A percentile compares a stretch with the other conserved stretches of the same genome.
These are phyloP conservation scores for Neolamprologus multifasciatus DNA, from an alignment of 2,797 vertebrate species.

Conservation along the genomic window DNA sequence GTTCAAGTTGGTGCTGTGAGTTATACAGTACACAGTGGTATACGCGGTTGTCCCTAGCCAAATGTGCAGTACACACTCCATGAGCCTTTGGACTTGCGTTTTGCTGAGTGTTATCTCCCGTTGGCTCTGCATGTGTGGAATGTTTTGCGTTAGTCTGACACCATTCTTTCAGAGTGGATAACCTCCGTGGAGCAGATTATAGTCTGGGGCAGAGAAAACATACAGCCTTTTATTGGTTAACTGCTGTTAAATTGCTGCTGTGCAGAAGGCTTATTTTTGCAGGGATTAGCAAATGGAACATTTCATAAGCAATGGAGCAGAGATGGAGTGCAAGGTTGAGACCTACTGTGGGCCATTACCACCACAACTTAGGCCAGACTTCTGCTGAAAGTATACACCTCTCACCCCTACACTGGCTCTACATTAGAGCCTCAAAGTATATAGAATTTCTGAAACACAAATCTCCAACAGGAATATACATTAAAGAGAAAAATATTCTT, in stretches of 20 bases:
- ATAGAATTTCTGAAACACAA: neutral
- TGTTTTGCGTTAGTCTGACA: constrained; percentile 61
- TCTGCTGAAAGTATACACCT: neutral
- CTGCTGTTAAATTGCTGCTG: constrained; percentile 72
- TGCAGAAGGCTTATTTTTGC: constrained; percentile 68
- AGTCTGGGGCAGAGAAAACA: constrained; percentile 69
- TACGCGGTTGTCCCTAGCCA: neutral
- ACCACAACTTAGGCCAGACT: constrained; percentile 1
- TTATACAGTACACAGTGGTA: neutral
- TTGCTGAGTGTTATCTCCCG: neutral
- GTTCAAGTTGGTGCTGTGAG: neutral
- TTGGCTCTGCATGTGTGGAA: constrained; percentile 40
- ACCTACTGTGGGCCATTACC: constrained; percentile 14
- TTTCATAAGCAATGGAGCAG: constrained; percentile 64
- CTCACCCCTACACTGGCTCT: neutral
- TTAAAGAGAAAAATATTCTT: neutral
- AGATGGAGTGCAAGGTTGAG: constrained; percentile 26
- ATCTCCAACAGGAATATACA: neutral
- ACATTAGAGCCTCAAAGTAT: neutral
- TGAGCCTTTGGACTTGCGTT: neutral
- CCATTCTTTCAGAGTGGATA: constrained; percentile 73
- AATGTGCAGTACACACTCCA: neutral
- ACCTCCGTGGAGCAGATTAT: constrained; percentile 66
- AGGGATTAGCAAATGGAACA: constrained; percentile 75
- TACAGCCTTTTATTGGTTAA: constrained; percentile 73